Evolutionary conservation across 2,888 invertebrate species (phyloP), one percentile per base, ranked within the genome.

Genomic region (Patella pellucida): DNA sequence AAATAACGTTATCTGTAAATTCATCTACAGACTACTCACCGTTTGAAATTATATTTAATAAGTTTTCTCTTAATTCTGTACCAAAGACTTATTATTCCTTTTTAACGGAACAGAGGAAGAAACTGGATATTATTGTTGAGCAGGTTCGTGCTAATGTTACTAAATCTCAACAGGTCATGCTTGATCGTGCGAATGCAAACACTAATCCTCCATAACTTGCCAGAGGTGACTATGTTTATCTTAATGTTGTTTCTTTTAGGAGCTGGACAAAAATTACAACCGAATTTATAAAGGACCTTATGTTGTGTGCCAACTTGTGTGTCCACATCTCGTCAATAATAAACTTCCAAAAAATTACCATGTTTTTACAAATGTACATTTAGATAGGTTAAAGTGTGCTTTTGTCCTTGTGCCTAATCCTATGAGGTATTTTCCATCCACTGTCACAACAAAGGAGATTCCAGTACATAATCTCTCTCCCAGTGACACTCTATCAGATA

Each of bases 171-270:
- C n/a, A 12, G n/a, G 52, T 5, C 12, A 54, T 72, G 72, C 5
- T 31, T 15, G 56, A 72, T 19, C 23, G 72, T 4, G 54, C 56
- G 4, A 72, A 72, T 72, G 72, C 19, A 3, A 72, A 72, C 15
- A 27, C 15, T 27, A n/a, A 54, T 16, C n/a, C 56, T 5, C 27
- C 56, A 1, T 15, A 52, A 15, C 15, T 56, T 54, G 23, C 52
- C 54, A 16, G 4, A 19, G 23, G 54, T 54, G 72, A 72, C 27
- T 72, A 72, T 72, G 72, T 72, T n/a, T 72, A 72, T 54, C n/a
- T 72, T 23, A 16, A 23, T 7, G 27, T 31, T 23, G 72, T 19
- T 14, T 15, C 72, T n/a, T 23, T 1, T 15, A 16, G 72, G 72
- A 1, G 31, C 52, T 31, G 72, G 72, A 23, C n/a, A 56, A 19